Evolutionary conservation across 1,140 invertebrate species (phyloP), one percentile per base, ranked within the genome.

Genomic region (Babylonia areolata): DNA sequence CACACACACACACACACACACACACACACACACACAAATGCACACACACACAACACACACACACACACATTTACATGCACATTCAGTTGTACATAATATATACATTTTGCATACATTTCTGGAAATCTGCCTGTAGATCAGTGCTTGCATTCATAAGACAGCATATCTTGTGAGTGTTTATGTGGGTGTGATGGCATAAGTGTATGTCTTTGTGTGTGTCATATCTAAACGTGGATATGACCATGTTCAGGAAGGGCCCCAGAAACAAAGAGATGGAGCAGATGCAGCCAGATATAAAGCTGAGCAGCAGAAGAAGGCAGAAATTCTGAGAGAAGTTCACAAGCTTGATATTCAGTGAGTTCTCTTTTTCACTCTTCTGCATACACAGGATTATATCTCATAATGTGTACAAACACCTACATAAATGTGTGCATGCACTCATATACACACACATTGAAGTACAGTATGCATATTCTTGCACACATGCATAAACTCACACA

Each of bases 271-370:
- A 35, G 54, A 69, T 69, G 81, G 33, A 40, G 17, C 33, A 37
- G 54, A 82, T 5, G 85, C 85, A 85, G 87, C 88, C 86, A 92
- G 85, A 87, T 86, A 81, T 46, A 91, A 91, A 78, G 90, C 88
- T 64, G 92, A 93, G 40, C 89, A 90, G 46, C 81, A 89, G 75
- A 93, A 91, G 81, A 93, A 93, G 79, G 85, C 88, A 51, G 92
- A 93, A 85, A 87, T 91, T 35, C 69, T 93, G 28, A 89, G 91
- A 86, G 92, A 93, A 87, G 86, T 93, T 42, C 89, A 92, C 20
- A 92, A 93, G 86, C 82, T 93, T 17, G 87, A 90, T 88, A 89
- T 93, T 39, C 91, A 93, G 92, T 93, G 86, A 88, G 91, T 90
- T 12, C n/a, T 83, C 46, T 42, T 28, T 81, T n/a, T 73, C 39